Percentiles rank a stretch among this genome's conserved stretches.
Conservation (phyloP, 1,140 invertebrate species). For the Chelonus insularis region DNA sequence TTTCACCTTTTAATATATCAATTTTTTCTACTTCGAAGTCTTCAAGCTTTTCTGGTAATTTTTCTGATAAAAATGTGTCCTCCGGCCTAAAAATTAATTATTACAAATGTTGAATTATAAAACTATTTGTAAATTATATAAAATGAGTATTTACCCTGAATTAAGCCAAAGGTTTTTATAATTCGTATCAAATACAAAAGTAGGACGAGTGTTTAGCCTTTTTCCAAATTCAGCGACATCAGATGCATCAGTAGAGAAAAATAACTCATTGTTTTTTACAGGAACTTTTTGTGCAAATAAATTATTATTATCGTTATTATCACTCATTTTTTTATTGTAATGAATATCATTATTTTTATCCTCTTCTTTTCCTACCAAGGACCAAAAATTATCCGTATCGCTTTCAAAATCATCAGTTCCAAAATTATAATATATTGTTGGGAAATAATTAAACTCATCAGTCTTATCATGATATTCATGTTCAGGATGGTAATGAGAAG, state of each 20-base stretch:
- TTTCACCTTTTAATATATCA: not conserved
- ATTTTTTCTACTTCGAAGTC: slow-evolving; percentile 16
- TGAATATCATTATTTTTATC: not conserved
- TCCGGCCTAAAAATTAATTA: too few relatives aligned
- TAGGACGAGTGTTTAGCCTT: not conserved
- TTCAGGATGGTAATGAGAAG: not conserved
- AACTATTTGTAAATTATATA: not conserved
- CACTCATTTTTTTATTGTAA: too few relatives aligned
- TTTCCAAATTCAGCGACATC: slow-evolving; percentile 12
- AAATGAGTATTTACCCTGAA: not conserved
- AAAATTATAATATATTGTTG: not conserved
- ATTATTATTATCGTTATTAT: too few relatives aligned
- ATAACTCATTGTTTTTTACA: slow-evolving; percentile 7
- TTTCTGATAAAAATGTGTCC: too few relatives aligned
- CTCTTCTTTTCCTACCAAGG: not conserved
- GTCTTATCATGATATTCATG: too few relatives aligned
- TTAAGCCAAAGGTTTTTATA: slow-evolving; percentile 3
- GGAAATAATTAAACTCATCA: too few relatives aligned
- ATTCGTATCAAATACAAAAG: not conserved
- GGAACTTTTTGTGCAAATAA: too few relatives aligned
- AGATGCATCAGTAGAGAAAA: not conserved
- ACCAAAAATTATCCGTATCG: too few relatives aligned
- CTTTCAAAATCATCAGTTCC: too few relatives aligned
- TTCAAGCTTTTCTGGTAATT: too few relatives aligned
- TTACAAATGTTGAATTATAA: not conserved